Evolutionary conservation across 2,797 vertebrate species (phyloP), one percentile per base, ranked within the genome.

Genomic region (Lutjanus campechanus): DNA sequence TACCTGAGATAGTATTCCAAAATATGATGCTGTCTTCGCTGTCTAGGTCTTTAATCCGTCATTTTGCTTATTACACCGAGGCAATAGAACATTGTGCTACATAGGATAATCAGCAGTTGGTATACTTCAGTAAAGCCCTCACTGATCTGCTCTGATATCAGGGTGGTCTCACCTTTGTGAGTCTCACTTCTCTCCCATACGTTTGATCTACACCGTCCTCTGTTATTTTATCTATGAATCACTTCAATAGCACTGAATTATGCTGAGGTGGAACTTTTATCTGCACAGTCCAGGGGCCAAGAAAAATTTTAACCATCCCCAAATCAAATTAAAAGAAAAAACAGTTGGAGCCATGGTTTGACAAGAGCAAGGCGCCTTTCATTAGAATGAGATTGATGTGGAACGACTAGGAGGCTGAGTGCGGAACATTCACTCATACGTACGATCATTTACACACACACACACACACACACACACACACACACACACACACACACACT

Each of bases 301-400:
- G 79, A 89, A 88, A 70, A 91, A 90, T 81, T 75, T 51, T 15
- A 82, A 89, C 88, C 82, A 89, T 89, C 87, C 83, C 86, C 85
- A 92, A 94, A 93, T 94, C 89, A 91, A 90, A 91, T 93, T 84
- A 91, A 90, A 85, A 88, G 78, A 87, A 89, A 85, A 89, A 89
- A 88, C 51, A 73, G 78, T 83, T 59, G 73, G 85, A 92, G 88
- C 85, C 83, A 67, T 0, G 20, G 76, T 70, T 93, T 93, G 93
- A 90, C 88, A 91, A 82, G 90, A 89, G 89, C 85, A 85, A 92
- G 91, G 87, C 90, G 83, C 89, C 89, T 85, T 92, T 93, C 92
- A 91, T 93, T 90, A 90, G 78, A 84, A 85, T 83, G 85, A 93
- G 90, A 93, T 91, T 93, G 91, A 94, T 94, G 90, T 93, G 90